A percentile compares a stretch with the other conserved stretches of the same genome.
phyloP scores from a whole-genome alignment of 2,888 invertebrate genomes.

The Cheilosia vulpina region DNA sequence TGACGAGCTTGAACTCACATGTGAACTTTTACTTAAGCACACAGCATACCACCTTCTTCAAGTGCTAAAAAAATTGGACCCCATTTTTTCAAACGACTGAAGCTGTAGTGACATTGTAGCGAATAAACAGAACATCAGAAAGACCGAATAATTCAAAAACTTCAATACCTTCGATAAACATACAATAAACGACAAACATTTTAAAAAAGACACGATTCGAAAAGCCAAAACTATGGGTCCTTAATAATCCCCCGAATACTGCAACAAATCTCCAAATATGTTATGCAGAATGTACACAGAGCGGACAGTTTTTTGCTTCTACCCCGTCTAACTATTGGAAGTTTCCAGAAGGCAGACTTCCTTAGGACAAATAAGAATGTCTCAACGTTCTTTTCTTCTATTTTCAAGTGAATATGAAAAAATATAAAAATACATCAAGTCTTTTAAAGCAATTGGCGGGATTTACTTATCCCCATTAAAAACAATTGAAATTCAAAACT shows the following conservation, averaged over 20 bases:
- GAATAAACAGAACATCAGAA: not conserved
- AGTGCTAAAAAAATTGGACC: not conserved
- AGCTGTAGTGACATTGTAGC: not conserved
- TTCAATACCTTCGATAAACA: conserved; percentile 4
- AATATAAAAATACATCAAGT: too few relatives aligned
- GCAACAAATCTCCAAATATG: conserved; percentile 3
- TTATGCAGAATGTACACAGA: conserved; percentile 2
- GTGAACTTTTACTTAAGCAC: too few relatives aligned
- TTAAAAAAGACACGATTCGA: conserved; percentile 1
- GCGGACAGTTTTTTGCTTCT: not conserved
- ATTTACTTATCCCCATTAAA: too few relatives aligned
- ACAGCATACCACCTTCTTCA: too few relatives aligned
- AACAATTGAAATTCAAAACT: too few relatives aligned
- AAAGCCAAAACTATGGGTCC: not conserved
- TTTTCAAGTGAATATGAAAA: not conserved
- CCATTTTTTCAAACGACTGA: not conserved
- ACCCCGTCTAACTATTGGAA: not conserved
- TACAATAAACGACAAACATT: not conserved
- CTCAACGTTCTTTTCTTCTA: not conserved
- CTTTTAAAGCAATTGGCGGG: too few relatives aligned
- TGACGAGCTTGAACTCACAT: too few relatives aligned
- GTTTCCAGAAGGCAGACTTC: not conserved
- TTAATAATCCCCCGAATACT: not conserved
- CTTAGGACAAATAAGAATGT: not conserved
- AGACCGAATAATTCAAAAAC: conserved; percentile 4